These are phyloP conservation scores for Clusia tigrina DNA, from an alignment of 2,888 invertebrate species.

Conservation along the genomic window DNA sequence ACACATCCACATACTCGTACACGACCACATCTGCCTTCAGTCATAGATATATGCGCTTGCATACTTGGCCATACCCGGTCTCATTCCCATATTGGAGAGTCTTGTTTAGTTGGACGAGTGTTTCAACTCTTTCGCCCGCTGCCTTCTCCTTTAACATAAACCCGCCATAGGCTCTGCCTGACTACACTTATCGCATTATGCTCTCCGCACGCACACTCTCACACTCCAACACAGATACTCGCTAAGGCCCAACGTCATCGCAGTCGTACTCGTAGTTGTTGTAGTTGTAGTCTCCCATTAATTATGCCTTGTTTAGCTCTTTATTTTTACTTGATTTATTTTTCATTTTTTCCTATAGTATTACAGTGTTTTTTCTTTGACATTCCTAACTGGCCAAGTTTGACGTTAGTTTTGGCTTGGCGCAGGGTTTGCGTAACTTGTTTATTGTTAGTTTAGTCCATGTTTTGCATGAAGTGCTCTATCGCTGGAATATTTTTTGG, in stretches of 20 bases:
- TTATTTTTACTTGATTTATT: not conserved
- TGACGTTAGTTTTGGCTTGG: too few relatives aligned
- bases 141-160: not conserved
- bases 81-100: not conserved
- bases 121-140: not conserved
- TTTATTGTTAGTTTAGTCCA: too few relatives aligned
- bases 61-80: not conserved
- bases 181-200: constrained; percentile 1
- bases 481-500: not conserved
- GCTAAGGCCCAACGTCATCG: not conserved
- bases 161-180: not conserved
- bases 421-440: too few relatives aligned
- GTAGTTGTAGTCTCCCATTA: constrained; percentile 26
- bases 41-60: too few relatives aligned
- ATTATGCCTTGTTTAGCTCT: constrained; percentile 11
- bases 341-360: not conserved
- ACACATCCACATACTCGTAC: not conserved
- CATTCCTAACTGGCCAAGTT: not conserved
- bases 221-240: not conserved
- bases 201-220: not conserved
- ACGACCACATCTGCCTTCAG: not conserved
- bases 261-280: constrained; percentile 14
- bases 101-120: not conserved
- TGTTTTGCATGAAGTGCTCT: not conserved
- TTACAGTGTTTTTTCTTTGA: not conserved